Evolutionary conservation across 2,888 invertebrate genomes (phyloP).

Genomic region (Trimorus sp.): DNA sequence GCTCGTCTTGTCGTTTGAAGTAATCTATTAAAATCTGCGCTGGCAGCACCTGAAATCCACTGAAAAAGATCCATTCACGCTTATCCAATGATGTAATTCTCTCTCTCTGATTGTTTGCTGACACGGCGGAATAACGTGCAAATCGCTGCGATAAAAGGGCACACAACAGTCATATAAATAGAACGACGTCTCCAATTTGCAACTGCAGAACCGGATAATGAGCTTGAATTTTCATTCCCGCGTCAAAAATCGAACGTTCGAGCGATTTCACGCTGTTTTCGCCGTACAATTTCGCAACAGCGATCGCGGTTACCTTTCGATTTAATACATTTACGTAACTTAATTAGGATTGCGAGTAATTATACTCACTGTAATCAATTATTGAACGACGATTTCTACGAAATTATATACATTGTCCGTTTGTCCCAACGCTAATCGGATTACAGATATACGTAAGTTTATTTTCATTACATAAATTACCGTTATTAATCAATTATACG

Average conservation of each 20-base stretch:
- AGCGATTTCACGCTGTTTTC: neutral
- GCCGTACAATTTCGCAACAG: neutral
- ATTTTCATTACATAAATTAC: slow-evolving; percentile 24
- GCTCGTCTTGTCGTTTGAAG: slow-evolving; percentile 39
- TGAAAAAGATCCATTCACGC: slow-evolving; percentile 40
- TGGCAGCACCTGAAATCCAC: slow-evolving; percentile 40
- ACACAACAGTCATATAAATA: slow-evolving; percentile 30
- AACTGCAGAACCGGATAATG: slow-evolving; percentile 7
- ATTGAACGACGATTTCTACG: slow-evolving; percentile 16
- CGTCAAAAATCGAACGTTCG: neutral
- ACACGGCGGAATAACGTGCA: slow-evolving; percentile 37
- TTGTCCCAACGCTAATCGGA: slow-evolving; percentile 3
- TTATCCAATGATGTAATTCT: slow-evolving; percentile 54
- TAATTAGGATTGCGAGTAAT: slow-evolving; percentile 7
- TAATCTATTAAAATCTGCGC: slow-evolving; percentile 53
- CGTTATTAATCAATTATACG: neutral
- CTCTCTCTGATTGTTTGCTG: slow-evolving; percentile 46
- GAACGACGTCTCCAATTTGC: slow-evolving; percentile 11
- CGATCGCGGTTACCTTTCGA: neutral
- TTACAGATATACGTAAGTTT: slow-evolving; percentile 1
- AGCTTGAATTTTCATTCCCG: neutral
- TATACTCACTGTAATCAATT: slow-evolving; percentile 10
- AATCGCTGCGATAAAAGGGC: slow-evolving; percentile 22
- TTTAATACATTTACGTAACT: slow-evolving; percentile 18
- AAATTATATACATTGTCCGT: slow-evolving; percentile 15